Percentiles rank a stretch among this genome's conserved stretches.
Evolutionary conservation across 2,797 vertebrate species (phyloP).

Genomic region (Dermochelys coriacea): DNA sequence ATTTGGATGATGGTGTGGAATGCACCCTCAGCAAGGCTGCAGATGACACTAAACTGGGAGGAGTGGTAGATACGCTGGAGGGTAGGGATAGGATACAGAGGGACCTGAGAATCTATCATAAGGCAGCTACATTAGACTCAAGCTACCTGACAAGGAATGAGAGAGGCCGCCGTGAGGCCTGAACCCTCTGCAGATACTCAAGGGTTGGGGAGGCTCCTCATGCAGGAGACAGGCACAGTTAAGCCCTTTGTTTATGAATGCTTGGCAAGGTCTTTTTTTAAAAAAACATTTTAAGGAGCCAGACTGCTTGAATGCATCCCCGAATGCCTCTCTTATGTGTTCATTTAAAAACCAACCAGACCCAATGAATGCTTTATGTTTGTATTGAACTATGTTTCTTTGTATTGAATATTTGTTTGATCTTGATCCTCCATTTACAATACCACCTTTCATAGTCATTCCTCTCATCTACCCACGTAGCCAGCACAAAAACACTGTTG

Average conservation of each 20-base stretch:
- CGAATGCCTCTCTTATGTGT: not conserved
- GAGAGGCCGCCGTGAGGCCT: not conserved
- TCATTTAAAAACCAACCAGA: not conserved
- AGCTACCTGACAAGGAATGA: not conserved
- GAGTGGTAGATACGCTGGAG: no score
- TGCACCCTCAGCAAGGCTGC: no score
- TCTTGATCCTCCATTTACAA: not conserved
- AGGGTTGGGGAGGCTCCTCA: not conserved
- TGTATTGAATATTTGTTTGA: not conserved
- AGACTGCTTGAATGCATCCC: not conserved
- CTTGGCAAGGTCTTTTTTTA: not conserved
- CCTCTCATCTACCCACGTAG: not conserved
- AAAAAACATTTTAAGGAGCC: not conserved
- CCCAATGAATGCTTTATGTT: not conserved
- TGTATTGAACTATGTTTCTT: conserved; percentile 17
- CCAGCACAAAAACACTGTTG: not conserved
- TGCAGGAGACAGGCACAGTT: not conserved
- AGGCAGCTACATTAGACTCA: not conserved
- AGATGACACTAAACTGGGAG: no score
- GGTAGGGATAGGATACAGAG: no score
- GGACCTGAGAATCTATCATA: not conserved
- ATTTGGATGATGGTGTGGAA: no score
- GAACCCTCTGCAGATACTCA: not conserved
- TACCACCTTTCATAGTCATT: not conserved
- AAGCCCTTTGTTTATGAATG: not conserved